Evolutionary conservation across 2,888 invertebrate species (phyloP).

Genomic region (Diadromus collaris): DNA sequence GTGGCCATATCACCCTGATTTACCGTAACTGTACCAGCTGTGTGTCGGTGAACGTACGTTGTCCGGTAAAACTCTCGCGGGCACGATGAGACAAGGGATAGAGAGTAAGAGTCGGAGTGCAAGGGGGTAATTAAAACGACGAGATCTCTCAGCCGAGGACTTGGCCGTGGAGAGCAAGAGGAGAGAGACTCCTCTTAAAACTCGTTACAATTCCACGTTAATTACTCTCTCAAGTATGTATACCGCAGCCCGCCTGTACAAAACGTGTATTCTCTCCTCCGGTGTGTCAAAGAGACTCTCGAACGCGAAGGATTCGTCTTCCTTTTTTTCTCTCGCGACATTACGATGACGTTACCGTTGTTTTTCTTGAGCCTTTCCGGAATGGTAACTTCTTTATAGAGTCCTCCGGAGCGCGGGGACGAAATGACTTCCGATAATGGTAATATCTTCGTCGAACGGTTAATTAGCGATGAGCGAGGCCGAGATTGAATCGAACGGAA

Average conservation of each 20-base stretch:
- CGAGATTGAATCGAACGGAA: slow-evolving; percentile 18
- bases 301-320: slow-evolving; percentile 1
- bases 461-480: slow-evolving; percentile 32
- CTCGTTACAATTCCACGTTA: slow-evolving; percentile 68
- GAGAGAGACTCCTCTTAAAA: slow-evolving; percentile 2
- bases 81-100: background rate
- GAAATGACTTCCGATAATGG: slow-evolving; percentile 45
- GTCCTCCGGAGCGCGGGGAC: background rate
- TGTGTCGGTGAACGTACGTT: background rate
- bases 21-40: background rate
- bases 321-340: slow-evolving; percentile 7
- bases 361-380: background rate
- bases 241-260: slow-evolving; percentile 4
- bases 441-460: slow-evolving; percentile 37
- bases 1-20: too few species aligned
- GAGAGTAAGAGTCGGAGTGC: slow-evolving; percentile 10
- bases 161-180: background rate
- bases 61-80: background rate
- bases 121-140: slow-evolving; percentile 65
- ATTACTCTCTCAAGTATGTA: slow-evolving; percentile 63
- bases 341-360: slow-evolving; percentile 1
- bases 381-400: slow-evolving; percentile 1
- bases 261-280: background rate
- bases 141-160: slow-evolving; percentile 15
- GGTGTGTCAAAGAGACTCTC: background rate